phyloP scores from a whole-genome alignment of 1,140 invertebrate genomes.

The Drosophila leontia region DNA sequence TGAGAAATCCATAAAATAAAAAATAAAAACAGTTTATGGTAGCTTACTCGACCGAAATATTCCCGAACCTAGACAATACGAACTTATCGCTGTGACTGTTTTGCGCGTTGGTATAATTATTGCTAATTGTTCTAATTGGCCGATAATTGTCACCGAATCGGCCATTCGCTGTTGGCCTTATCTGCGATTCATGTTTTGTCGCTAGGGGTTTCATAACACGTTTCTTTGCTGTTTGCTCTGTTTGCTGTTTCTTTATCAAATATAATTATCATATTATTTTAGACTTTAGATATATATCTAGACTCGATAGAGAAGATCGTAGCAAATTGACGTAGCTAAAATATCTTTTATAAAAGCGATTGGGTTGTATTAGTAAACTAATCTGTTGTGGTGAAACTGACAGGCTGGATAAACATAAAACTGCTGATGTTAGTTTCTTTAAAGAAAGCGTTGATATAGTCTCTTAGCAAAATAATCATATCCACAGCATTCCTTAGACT shows the following conservation, averaged over 20 bases:
- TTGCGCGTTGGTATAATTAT: conserved; percentile 17
- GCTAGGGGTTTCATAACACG: background rate
- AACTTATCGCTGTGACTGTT: conserved; percentile 40
- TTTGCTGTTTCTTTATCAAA: background rate
- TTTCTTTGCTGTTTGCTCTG: background rate
- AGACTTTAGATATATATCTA: background rate
- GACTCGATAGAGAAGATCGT: background rate
- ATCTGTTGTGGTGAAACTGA: background rate
- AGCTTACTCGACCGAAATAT: conserved; percentile 9
- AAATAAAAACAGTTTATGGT: conserved; percentile 16
- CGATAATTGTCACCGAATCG: conserved; percentile 30
- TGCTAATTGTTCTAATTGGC: conserved; percentile 33
- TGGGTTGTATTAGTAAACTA: background rate
- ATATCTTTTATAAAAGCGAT: background rate
- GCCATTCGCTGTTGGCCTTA: conserved; percentile 2
- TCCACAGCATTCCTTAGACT: background rate
- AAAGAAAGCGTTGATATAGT: too few relatives aligned
- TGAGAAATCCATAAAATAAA: conserved; percentile 36
- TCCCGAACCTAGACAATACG: conserved; percentile 48
- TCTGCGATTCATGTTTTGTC: background rate
- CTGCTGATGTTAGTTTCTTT: background rate
- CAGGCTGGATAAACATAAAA: background rate
- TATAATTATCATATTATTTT: background rate
- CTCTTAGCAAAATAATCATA: background rate
- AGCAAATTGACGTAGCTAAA: background rate